Evolutionary conservation across 2,888 invertebrate species (phyloP), one percentile per base, ranked within the genome.

Genomic region (Cartodere bifasciata): DNA sequence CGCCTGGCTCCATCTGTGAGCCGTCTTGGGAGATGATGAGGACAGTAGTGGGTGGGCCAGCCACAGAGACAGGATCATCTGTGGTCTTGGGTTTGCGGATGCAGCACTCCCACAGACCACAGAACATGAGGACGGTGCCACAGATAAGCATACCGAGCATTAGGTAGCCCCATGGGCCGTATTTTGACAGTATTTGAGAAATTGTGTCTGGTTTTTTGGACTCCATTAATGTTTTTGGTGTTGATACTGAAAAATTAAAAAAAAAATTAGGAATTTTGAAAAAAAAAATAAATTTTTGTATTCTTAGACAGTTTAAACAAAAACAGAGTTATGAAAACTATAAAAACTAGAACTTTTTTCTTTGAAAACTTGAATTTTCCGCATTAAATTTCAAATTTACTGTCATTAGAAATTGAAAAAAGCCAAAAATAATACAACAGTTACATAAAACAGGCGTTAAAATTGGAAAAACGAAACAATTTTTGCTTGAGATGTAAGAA

Each of bases 141-240:
- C 76, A 77, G 40, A 77, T 67, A 21, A 78, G 58, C 70, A 77
- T 75, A 29, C 76, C 77, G 31, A 78, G 64, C 55, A 78, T 74
- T 20, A 78, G 62, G 49, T 78, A 78, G 42, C 77, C 77, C 78
- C 78, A 78, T 0, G 78, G 76, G 0, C 78, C 78, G 52, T 78
- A 78, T 31, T 75, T 75, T 35, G 73, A 72, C 39, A 78, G 56
- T 24, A 74, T 74, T 5, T 70, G 70, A 7, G 64, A 62, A 9
- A 65, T 47, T 2, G 60, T 58, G n/a, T 50, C 49, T 2, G 45
- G 37, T 34, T 42, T 48, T 24, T 45, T 45, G 4, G 36, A 35
- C 3, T 31, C 29, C 13, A 39, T 37, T 21, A 36, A 33, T 7
- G 39, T 35, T 16, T 35, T 35, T 11, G 14, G 14, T 9, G 37